These are phyloP conservation scores for Drosophila kurseongensis DNA, from an alignment of 1,140 invertebrate species.

Conservation along the genomic window DNA sequence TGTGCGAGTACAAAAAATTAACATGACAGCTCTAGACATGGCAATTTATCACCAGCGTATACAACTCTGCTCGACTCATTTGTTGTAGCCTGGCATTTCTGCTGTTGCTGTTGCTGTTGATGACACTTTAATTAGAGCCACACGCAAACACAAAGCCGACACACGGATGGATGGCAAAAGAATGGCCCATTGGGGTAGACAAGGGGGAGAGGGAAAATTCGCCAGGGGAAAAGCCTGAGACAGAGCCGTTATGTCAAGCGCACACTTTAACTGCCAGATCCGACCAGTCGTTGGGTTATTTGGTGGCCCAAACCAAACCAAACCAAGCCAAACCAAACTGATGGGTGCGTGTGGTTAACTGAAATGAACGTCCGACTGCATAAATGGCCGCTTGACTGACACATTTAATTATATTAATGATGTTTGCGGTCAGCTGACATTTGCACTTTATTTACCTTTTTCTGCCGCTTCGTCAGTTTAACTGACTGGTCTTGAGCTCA, in stretches of 20 bases:
- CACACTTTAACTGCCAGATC: slow-evolving; percentile 72
- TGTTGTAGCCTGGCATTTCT: slow-evolving; percentile 42
- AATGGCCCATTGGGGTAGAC: slow-evolving; percentile 11
- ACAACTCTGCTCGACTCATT: slow-evolving; percentile 40
- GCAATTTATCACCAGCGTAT: slow-evolving; percentile 82
- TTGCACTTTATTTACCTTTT: slow-evolving; percentile 81
- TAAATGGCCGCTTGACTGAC: slow-evolving; percentile 82
- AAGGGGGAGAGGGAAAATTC: slow-evolving; percentile 3
- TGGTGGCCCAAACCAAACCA: slow-evolving; percentile 23
- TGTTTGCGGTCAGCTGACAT: slow-evolving; percentile 84
- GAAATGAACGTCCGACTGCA: slow-evolving; percentile 76
- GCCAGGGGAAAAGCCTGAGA: slow-evolving; percentile 35
- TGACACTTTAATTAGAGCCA: slow-evolving; percentile 83
- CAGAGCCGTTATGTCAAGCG: slow-evolving; percentile 64
- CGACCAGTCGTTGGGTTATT: slow-evolving; percentile 29
- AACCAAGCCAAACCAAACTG: slow-evolving; percentile 4
- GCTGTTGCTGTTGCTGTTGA: slow-evolving; percentile 77
- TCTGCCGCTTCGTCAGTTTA: slow-evolving; percentile 57
- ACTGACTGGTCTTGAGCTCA: slow-evolving; percentile 49
- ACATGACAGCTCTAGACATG: slow-evolving; percentile 81
- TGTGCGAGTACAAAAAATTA: slow-evolving; percentile 75
- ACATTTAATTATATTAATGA: slow-evolving; percentile 84
- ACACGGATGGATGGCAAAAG: slow-evolving; percentile 6
- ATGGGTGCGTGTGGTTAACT: slow-evolving; percentile 67
- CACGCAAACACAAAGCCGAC: slow-evolving; percentile 72